Percentiles rank a stretch among this genome's conserved stretches.
These are phyloP conservation scores for Tetragonisca angustula DNA, from an alignment of 2,888 invertebrate genomes.

Conservation along the genomic window DNA sequence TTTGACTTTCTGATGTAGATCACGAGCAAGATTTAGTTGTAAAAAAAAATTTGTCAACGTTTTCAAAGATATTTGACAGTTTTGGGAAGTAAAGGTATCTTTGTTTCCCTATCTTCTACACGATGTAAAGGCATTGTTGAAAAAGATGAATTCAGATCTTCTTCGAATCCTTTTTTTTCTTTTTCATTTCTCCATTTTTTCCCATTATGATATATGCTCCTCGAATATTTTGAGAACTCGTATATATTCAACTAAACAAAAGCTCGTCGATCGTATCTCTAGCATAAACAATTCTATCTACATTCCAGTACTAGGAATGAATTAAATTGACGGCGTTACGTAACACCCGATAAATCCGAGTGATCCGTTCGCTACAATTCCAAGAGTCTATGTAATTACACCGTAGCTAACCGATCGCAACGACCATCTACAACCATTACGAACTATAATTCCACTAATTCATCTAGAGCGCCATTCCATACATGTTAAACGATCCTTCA, in stretches of 20 bases:
- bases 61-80: too few relatives aligned
- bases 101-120: not conserved
- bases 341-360: constrained; percentile 43
- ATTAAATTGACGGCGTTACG: constrained; percentile 49
- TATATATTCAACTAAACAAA: constrained; percentile 3
- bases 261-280: not conserved
- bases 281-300: not conserved
- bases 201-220: not conserved
- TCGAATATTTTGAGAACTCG: not conserved
- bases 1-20: too few relatives aligned
- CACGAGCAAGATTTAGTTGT: too few relatives aligned
- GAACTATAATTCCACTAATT: constrained; percentile 12
- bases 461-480: not conserved
- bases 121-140: too few relatives aligned
- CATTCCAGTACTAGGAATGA: constrained; percentile 23
- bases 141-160: too few relatives aligned
- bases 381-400: constrained; percentile 20
- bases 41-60: too few relatives aligned
- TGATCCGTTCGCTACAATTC: constrained; percentile 26
- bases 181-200: not conserved
- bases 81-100: too few relatives aligned
- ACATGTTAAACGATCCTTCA: not conserved
- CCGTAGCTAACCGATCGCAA: constrained; percentile 9
- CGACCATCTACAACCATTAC: not conserved
- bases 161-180: not conserved